phyloP scores from a whole-genome alignment of 23 tunicate genomes.

The Diplosoma virens region DNA sequence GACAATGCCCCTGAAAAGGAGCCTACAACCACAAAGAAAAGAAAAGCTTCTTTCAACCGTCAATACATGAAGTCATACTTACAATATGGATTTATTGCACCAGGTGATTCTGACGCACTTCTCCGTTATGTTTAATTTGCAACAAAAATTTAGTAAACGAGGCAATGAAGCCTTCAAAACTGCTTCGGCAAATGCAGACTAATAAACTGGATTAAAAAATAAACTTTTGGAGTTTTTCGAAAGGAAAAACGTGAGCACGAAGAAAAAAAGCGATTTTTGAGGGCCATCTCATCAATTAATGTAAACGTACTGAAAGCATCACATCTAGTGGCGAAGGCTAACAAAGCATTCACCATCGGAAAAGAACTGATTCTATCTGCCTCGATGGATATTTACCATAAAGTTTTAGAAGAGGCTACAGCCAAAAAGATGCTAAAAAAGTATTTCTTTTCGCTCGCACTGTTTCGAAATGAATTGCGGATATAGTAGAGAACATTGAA shows the following conservation, averaged over 20 bases:
- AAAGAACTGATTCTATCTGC: constrained; percentile 30
- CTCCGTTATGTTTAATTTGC: constrained; percentile 36
- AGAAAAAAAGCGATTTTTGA: constrained; percentile 21
- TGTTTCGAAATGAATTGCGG: constrained; percentile 22
- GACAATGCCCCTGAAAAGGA: too few relatives aligned
- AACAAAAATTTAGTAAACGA: constrained; percentile 6
- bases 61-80: too few relatives aligned
- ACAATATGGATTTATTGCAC: constrained; percentile 35
- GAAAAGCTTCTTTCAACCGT: too few relatives aligned
- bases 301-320: constrained; percentile 32
- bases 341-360: constrained; percentile 30
- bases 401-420: too few relatives aligned
- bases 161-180: constrained; percentile 26
- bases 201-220: constrained; percentile 24
- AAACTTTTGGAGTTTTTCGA: constrained; percentile 46
- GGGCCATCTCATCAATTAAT: neutral
- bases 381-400: constrained; percentile 13
- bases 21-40: too few relatives aligned
- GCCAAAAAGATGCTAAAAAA: constrained; percentile 22
- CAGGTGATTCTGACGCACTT: constrained; percentile 16
- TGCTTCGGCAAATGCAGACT: constrained; percentile 34
- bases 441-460: constrained; percentile 29
- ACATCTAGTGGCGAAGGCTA: constrained; percentile 8
- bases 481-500: constrained; percentile 33
- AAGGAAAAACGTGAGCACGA: constrained; percentile 22